Percentiles rank a stretch among this genome's conserved stretches.
phyloP scores from a whole-genome alignment of 2,113 vertebrate genomes.

The Atractosteus spatula region DNA sequence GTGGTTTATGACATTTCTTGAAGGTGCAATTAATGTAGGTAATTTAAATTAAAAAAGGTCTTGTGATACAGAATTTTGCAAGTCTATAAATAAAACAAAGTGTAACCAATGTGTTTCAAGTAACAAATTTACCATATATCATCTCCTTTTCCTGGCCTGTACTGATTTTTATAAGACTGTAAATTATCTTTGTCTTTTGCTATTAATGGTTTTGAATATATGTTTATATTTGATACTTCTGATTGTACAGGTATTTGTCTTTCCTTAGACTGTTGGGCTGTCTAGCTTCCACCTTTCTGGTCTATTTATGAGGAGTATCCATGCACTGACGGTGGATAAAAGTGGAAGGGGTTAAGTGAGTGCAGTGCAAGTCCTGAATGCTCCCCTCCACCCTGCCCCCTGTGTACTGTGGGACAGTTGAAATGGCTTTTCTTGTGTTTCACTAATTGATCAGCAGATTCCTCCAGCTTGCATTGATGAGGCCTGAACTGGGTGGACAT shows the following conservation, averaged over 20 bases:
- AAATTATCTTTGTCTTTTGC: too few relatives aligned
- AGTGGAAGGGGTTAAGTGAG: slow-evolving; percentile 16
- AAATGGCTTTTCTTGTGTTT: slow-evolving; percentile 62
- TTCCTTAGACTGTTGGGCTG: neutral
- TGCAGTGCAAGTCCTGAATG: neutral
- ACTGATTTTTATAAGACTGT: too few relatives aligned
- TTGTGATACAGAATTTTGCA: neutral
- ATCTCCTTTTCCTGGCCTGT: too few relatives aligned
- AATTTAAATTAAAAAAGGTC: neutral
- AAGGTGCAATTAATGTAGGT: slow-evolving; percentile 9
- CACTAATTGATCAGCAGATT: slow-evolving; percentile 75
- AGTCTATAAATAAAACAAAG: slow-evolving; percentile 17
- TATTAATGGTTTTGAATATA: too few relatives aligned
- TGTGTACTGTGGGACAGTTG: slow-evolving; percentile 36
- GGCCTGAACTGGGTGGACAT: slow-evolving; percentile 52
- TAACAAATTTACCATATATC: neutral
- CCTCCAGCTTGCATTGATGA: slow-evolving; percentile 58
- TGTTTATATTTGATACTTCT: too few relatives aligned
- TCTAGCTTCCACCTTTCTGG: neutral
- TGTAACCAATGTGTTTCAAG: neutral
- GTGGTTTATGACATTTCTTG: slow-evolving; percentile 29
- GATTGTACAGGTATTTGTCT: too few relatives aligned
- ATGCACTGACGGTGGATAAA: neutral
- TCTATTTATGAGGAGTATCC: neutral
- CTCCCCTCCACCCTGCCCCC: neutral